Conservation (phyloP, 2,797 vertebrate genomes). For the Melanitta fusca region DNA sequence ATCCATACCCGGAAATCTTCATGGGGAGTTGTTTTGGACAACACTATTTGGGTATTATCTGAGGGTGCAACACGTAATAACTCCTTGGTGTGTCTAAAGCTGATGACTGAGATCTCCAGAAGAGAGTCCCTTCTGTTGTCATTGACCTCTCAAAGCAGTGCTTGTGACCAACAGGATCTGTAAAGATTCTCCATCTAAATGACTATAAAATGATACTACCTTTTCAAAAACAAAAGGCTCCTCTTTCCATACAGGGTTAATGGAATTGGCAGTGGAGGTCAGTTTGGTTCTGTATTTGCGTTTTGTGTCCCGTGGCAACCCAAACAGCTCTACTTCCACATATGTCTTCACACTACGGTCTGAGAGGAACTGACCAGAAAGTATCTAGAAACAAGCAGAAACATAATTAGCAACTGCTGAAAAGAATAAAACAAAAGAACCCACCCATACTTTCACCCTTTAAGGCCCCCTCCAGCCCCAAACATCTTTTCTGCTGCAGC, state of each 20-base stretch:
- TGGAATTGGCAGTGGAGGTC: constrained; percentile 87
- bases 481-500: neutral
- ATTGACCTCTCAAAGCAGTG: neutral
- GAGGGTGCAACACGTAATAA: neutral
- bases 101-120: neutral
- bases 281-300: constrained; percentile 94
- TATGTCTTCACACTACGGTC: constrained; percentile 93
- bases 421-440: neutral
- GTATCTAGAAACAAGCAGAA: constrained; percentile 80
- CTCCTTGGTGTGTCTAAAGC: neutral
- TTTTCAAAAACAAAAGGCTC: constrained; percentile 98
- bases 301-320: constrained; percentile 93
- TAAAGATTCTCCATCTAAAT: neutral
- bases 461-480: neutral
- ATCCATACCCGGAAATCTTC: neutral
- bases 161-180: neutral
- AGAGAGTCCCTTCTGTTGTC: neutral
- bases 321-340: constrained; percentile 94
- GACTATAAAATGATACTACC: constrained; percentile 71
- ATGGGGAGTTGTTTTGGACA: neutral
- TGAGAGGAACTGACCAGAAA: constrained; percentile 95
- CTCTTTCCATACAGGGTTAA: constrained; percentile 97
- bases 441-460: neutral
- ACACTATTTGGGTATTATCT: neutral
- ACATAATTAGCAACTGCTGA: neutral